A percentile compares a stretch with the other conserved stretches of the same genome.
Conservation (phyloP, 2,888 invertebrate species). For the Sinodicranocentrus sp. region DNA sequence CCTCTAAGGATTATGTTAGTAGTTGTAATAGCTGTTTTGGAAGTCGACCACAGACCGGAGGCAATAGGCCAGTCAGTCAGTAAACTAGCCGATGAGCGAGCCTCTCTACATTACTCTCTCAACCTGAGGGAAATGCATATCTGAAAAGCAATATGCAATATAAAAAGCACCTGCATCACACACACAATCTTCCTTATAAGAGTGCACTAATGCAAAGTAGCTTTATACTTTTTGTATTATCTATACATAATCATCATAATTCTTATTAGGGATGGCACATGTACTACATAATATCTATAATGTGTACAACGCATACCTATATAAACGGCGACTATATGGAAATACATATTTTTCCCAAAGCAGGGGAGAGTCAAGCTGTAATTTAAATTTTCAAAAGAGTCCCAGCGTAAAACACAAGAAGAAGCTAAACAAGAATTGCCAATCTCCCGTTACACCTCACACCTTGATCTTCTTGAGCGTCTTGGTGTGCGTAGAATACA, state of each 20-base stretch:
- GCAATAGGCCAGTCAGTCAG: slow-evolving; percentile 75
- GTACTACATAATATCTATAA: not conserved
- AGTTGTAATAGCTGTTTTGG: slow-evolving; percentile 16
- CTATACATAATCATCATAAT: slow-evolving; percentile 32
- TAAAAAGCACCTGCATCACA: slow-evolving; percentile 23
- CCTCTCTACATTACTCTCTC: slow-evolving; percentile 5
- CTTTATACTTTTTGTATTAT: slow-evolving; percentile 6
- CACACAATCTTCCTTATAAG: not conserved
- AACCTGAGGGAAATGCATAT: slow-evolving; percentile 19
- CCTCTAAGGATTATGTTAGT: not conserved
- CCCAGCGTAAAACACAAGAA: slow-evolving; percentile 51
- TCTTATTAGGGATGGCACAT: not conserved
- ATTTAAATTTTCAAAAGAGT: not conserved
- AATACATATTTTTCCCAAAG: not conserved
- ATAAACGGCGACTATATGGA: slow-evolving; percentile 18
- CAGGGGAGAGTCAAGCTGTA: not conserved
- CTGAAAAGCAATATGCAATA: slow-evolving; percentile 29
- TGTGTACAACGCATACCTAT: not conserved
- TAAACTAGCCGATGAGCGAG: slow-evolving; percentile 38
- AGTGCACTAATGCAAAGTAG: slow-evolving; percentile 24
- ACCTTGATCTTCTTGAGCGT: slow-evolving; percentile 44
- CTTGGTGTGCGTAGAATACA: slow-evolving; percentile 50
- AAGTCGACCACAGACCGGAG: slow-evolving; percentile 71
- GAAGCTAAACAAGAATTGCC: slow-evolving; percentile 70
- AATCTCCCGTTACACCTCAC: slow-evolving; percentile 74